Base-by-base conservation (phyloP, 1,140 invertebrate species). In the Drosophila lowei region DNA sequence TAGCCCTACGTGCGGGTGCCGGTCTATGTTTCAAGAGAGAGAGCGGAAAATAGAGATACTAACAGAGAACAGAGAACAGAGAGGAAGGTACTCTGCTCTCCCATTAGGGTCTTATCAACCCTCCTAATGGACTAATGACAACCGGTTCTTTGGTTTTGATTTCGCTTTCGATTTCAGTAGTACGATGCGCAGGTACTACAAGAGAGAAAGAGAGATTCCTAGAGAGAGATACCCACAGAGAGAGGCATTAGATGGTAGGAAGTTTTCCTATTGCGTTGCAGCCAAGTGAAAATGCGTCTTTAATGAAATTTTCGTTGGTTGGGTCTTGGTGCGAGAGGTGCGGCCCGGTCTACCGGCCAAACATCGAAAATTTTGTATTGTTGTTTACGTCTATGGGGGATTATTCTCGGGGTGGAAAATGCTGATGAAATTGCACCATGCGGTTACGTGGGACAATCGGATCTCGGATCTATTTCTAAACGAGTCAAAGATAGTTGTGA, bases 361-460 rank as follows among this genome's bases (percentile, higher is more conserved):
- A 38, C 34, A 38, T 13, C 34, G 11, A 38, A 38, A 38, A 38
- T 38, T 38, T 38, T 38, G 34, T 38, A 38, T 38, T 38, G 34
- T 38, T 38, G 34, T 38, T 38, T 13, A 38, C 34, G 34, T 3
- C 34, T 38, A 38, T 38, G 11, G 41, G 41, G 41, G 21, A 25
- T 42, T 77, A 61, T 61, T 67, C 75, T 71, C 54, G 61, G 56
- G 47, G 28, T 57, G 72, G 34, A 38, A 38, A 13, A 4, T 5
- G 80, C 83, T 86, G 81, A 86, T 68, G 81, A 86, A 86, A 86
- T 88, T 81, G 70, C 78, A 85, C 68, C 67, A 59, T 65, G 61
- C 38, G 48, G 8, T 86, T 86, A 58, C 81, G 52, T 72, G 62
- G 46, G 62, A 25, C 23, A 25, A 4, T 5, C 23, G 41, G 21